Conservation (phyloP, 2,113 vertebrate species). For the Fregetta grallaria region DNA sequence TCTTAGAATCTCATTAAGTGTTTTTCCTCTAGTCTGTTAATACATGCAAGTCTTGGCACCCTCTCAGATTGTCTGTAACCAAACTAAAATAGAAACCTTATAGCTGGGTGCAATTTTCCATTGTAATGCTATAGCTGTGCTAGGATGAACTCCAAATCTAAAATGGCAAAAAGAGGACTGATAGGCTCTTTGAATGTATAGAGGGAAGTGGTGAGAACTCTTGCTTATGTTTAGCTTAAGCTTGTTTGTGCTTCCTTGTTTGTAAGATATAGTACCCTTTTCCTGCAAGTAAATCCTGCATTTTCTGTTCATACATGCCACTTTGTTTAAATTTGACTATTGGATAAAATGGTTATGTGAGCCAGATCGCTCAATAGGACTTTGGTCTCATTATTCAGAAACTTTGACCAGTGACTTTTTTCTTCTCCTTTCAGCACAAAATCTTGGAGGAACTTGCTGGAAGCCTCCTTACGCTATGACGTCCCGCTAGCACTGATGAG, state of each 20-base stretch:
- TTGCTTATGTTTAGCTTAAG: neutral
- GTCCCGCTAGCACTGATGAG: neutral
- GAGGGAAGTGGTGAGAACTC: neutral
- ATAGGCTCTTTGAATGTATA: fast-evolving
- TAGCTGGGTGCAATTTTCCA: neutral
- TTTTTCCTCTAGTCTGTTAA: neutral
- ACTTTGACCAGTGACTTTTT: neutral
- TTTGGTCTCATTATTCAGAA: neutral
- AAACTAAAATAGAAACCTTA: neutral
- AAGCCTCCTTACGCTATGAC: neutral
- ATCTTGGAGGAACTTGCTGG: neutral
- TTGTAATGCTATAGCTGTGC: neutral
- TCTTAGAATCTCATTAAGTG: neutral
- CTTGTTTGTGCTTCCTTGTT: neutral
- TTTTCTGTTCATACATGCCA: neutral
- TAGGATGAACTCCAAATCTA: neutral
- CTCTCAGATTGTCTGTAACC: neutral
- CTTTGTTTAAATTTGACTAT: neutral
- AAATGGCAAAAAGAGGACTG: neutral
- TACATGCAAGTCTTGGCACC: neutral
- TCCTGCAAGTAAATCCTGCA: neutral
- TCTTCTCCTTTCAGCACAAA: neutral
- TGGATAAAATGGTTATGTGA: neutral
- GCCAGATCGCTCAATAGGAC: neutral
- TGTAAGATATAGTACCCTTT: neutral